Evolutionary conservation across 1,140 invertebrate genomes (phyloP).

Genomic region (Megalopta genalis): DNA sequence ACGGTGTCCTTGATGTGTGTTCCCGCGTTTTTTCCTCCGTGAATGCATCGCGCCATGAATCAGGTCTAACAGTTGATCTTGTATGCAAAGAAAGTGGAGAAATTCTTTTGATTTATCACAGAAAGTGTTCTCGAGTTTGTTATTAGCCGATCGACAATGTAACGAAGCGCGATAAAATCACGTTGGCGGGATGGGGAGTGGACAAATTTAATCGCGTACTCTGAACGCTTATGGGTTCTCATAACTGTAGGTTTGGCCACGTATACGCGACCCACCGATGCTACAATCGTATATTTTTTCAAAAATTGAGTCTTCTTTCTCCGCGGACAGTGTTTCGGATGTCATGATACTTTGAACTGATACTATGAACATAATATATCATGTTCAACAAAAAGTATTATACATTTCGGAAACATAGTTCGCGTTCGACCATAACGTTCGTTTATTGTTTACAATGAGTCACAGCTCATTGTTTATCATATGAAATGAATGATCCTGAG

Average conservation of each 20-base stretch:
- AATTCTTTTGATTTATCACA: constrained; percentile 39
- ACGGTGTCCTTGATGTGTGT: background rate
- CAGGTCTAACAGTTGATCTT: background rate
- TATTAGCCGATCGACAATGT: background rate
- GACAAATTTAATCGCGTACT: background rate
- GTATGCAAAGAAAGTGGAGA: background rate
- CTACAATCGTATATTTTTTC: background rate
- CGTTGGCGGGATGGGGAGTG: background rate
- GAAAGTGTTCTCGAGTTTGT: constrained; percentile 9
- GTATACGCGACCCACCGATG: background rate
- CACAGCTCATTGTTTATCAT: background rate
- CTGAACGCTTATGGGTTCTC: background rate
- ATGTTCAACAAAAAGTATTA: background rate
- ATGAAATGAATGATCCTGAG: background rate
- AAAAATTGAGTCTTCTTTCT: background rate
- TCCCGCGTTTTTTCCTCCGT: constrained; percentile 56
- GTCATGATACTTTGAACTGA: background rate
- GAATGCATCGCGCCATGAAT: constrained; percentile 8
- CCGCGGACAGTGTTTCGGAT: background rate
- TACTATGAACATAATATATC: too few relatives aligned
- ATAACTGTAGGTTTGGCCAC: background rate
- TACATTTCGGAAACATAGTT: background rate
- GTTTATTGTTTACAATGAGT: background rate
- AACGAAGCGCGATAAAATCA: background rate
- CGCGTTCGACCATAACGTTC: background rate